Evolutionary conservation across 2,888 invertebrate genomes (phyloP), one percentile per base, ranked within the genome.

Genomic region (Thyatira batis): DNA sequence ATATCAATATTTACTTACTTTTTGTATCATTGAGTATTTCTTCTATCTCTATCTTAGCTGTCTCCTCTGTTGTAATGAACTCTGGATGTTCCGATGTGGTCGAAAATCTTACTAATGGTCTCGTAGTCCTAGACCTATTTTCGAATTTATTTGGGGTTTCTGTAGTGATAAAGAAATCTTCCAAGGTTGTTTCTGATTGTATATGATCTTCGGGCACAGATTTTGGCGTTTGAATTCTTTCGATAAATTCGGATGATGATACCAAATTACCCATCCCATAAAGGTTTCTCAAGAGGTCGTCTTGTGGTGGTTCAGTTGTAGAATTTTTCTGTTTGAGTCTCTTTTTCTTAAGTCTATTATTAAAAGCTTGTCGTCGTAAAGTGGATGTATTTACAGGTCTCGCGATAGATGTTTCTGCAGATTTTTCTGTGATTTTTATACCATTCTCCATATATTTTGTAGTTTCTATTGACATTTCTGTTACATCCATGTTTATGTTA

Each of bases 1-100:
- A 10, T 49, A 20, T 21, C 20, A 49, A 39, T 33, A 51, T 20
- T 52, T 57, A 76, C 85, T 83, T 84, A 82, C 93, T 89, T 50
- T 84, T 79, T 9, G 92, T 93, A 78, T 95, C 95, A 66, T 93
- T 93, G 17, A 95, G 86, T 28, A 95, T 92, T 82, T 95, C 95
- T 71, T 95, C 91, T 48, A 95, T 93, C 87, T 95, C 95, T 52
- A 93, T 87, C 78, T 93, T 93, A 1, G 94, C 93, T 30, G 89
- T 89, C 58, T 92, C 82, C 70, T 88, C 85, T 51, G 87, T 86
- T 17, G 84, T 76, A 39, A 57, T 73, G 10, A 65, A 45, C 21
- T 61, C 57, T 50, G 57, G 45, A 45, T 58, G 48, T 49, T 60
- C 71, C 33, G 67, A 55, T 51, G 70, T 71, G 21, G 71, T 71